These are phyloP conservation scores for Atractosteus spatula DNA, from an alignment of 2,113 vertebrate species.

Conservation along the genomic window DNA sequence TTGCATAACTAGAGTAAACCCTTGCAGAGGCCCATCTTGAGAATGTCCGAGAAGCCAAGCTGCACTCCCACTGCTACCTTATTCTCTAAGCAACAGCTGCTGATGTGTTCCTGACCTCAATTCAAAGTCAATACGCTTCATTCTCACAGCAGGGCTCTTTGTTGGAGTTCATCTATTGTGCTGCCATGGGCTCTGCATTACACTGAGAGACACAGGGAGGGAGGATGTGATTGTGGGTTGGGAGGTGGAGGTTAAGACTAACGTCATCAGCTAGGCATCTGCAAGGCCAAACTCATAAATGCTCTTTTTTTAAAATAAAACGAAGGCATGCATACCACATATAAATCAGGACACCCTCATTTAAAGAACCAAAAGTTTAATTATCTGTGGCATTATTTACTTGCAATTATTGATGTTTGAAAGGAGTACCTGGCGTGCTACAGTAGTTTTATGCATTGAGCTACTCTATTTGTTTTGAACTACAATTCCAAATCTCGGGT, in stretches of 20 bases:
- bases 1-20: neutral
- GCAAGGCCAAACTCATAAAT: neutral
- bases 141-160: neutral
- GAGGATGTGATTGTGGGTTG: too few relatives aligned
- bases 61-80: neutral
- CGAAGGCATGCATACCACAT: too few relatives aligned
- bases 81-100: neutral
- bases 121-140: neutral
- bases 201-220: neutral
- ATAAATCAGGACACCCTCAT: too few relatives aligned
- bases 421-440: too few relatives aligned
- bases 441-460: too few relatives aligned
- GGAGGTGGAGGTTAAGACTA: neutral
- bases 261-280: neutral
- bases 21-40: neutral
- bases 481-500: too few relatives aligned
- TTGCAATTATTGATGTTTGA: too few relatives aligned
- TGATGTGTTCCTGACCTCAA: neutral
- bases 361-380: too few relatives aligned
- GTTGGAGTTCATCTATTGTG: neutral
- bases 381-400: too few relatives aligned
- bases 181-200: neutral
- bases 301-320: neutral
- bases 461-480: too few relatives aligned
- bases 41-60: neutral